Base-by-base conservation (phyloP, 2,797 vertebrate species). In the Aotus griseimembra region DNA sequence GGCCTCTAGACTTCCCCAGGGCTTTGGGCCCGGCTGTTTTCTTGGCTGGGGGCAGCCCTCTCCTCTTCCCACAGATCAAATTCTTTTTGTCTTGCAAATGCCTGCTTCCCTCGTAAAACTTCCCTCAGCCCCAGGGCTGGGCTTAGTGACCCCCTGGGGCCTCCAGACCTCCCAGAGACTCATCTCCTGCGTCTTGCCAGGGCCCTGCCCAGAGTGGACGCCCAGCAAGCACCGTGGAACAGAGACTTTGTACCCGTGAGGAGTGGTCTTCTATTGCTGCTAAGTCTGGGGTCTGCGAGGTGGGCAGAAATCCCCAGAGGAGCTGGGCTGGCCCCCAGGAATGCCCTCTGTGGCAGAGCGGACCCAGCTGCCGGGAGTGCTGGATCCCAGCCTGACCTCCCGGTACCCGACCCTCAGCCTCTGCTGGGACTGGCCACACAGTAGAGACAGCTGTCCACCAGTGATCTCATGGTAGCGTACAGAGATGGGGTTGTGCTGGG, bases 351-450 rank as follows among this genome's bases (percentile, higher is more conserved):
- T 39, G 4, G 22, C n/a, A 24, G 58, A 72, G 36, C 0, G 15
- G 86, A 75, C 26, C 7, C 15, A 7, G 24, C 11, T 55, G 15
- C 26, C 0, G 14, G 80, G 80, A 48, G 22, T 41, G 46, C 11
- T 10, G 28, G 76, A 61, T 3, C 7, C 9, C 3, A 9, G 73
- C 50, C 61, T 76, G 83, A 24, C 44, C 52, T 79, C 50, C 6
- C 0, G 46, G 36, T 30, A 15, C 5, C 82, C 0, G 1, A n/a
- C 4, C 26, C 19, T 70, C 57, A n/a, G 10, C 64, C 87, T 36
- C 67, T 50, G 50, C 73, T 24, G 86, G 19, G 55, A 28, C 72
- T 44, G 30, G 15, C 36, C 48, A 55, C 4, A 4, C 4, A 10
- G 19, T 57, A 61, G 22, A 33, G 61, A 70, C n/a, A 36, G 67